A percentile compares a stretch with the other conserved stretches of the same genome.
phyloP scores from a whole-genome alignment of 2,113 vertebrate genomes.

The Aplodontia rufa region DNA sequence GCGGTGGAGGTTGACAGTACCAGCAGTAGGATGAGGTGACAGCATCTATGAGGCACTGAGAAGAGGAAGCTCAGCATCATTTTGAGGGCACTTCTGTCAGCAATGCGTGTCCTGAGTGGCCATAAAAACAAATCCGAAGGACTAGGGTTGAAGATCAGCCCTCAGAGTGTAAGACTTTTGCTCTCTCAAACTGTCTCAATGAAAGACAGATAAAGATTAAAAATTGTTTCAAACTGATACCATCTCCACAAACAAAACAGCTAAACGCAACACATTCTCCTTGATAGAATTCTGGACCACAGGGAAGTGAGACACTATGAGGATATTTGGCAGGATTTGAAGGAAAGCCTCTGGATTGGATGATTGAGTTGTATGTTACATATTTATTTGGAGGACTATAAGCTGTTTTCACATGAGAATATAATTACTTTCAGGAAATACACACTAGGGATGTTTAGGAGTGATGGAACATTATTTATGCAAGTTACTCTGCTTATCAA shows the following conservation, averaged over 20 bases:
- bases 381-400: background rate
- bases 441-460: background rate
- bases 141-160: background rate
- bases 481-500: background rate
- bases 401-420: background rate
- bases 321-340: background rate
- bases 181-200: background rate
- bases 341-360: background rate
- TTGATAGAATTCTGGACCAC: background rate
- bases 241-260: background rate
- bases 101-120: accelerated
- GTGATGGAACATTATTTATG: background rate
- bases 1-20: background rate
- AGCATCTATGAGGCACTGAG: background rate
- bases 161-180: background rate
- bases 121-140: background rate
- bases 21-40: background rate
- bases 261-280: background rate
- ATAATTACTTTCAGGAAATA: background rate
- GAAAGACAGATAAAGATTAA: background rate
- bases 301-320: background rate
- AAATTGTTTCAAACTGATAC: background rate
- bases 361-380: background rate
- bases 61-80: background rate
- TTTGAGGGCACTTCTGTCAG: background rate